These are phyloP conservation scores for Drosophila malerkotliana DNA, from an alignment of 1,140 invertebrate species.

Conservation along the genomic window DNA sequence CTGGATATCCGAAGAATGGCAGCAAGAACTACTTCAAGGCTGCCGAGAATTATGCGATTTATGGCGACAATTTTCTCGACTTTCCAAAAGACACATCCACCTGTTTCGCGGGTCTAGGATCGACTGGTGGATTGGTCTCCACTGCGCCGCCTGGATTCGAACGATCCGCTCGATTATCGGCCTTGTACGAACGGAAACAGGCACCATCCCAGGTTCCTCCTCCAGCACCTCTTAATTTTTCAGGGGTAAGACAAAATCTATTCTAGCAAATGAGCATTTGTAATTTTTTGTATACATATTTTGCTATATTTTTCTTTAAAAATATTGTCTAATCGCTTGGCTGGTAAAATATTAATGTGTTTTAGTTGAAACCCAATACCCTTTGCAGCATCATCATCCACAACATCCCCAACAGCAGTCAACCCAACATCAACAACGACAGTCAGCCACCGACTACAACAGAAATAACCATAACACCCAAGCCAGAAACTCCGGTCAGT, in stretches of 20 bases:
- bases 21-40: conserved; percentile 65
- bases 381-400: too few species aligned
- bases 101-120: conserved; percentile 11
- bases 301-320: background rate
- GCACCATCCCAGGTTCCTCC: background rate
- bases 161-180: conserved; percentile 2
- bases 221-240: background rate
- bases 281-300: too few species aligned
- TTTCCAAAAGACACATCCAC: conserved; percentile 46
- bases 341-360: background rate
- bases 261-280: too few species aligned
- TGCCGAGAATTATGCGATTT: conserved; percentile 67
- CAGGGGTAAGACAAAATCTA: background rate
- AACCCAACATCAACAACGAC: too few species aligned
- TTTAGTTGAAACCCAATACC: background rate
- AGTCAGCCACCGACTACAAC: background rate
- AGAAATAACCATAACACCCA: background rate
- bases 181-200: conserved; percentile 33
- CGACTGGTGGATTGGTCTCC: background rate
- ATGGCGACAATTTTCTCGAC: conserved; percentile 52
- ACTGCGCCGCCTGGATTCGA: conserved; percentile 49
- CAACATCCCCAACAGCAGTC: too few species aligned
- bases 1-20: conserved; percentile 56
- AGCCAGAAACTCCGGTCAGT: background rate
- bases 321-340: too few species aligned